phyloP scores from a whole-genome alignment of 2,113 vertebrate species.

The Cryptoleucopteryx plumbea region DNA sequence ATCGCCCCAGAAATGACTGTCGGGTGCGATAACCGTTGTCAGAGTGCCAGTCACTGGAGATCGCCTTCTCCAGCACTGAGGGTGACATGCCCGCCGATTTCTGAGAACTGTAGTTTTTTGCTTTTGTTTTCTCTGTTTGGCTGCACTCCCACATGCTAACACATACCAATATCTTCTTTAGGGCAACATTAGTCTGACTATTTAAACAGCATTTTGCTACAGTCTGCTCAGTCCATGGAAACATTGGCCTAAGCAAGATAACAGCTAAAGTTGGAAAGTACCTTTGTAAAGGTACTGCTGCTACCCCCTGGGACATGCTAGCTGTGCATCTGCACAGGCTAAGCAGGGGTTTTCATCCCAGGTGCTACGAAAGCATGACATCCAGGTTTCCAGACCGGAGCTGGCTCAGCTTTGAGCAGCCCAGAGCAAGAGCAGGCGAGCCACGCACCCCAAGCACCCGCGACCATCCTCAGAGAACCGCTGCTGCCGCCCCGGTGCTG shows the following conservation, averaged over 20 bases:
- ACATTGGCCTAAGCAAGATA: background rate
- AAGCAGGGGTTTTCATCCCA: background rate
- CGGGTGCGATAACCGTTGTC: rapidly evolving
- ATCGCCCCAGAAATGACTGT: rapidly evolving
- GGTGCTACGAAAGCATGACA: rapidly evolving
- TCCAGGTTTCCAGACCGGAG: background rate
- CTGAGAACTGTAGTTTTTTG: background rate
- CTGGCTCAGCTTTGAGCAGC: background rate
- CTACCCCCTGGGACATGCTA: background rate
- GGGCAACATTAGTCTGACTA: background rate
- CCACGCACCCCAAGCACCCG: rapidly evolving
- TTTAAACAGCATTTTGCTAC: background rate
- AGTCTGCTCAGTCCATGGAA: background rate
- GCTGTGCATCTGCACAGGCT: background rate
- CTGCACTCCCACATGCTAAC: background rate
- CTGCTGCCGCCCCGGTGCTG: background rate
- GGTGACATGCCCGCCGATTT: background rate
- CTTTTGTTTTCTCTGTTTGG: background rate
- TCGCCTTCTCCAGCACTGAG: background rate
- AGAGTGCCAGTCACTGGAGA: background rate
- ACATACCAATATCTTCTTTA: background rate
- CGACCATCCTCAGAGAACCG: rapidly evolving
- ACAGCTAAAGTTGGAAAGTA: background rate
- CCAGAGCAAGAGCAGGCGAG: background rate
- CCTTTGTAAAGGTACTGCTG: background rate